Evolutionary conservation across 35 echinoderm and acorn worm genomes (phyloP), one percentile per base, ranked within the genome.

Genomic region (Lytechinus variegatus): DNA sequence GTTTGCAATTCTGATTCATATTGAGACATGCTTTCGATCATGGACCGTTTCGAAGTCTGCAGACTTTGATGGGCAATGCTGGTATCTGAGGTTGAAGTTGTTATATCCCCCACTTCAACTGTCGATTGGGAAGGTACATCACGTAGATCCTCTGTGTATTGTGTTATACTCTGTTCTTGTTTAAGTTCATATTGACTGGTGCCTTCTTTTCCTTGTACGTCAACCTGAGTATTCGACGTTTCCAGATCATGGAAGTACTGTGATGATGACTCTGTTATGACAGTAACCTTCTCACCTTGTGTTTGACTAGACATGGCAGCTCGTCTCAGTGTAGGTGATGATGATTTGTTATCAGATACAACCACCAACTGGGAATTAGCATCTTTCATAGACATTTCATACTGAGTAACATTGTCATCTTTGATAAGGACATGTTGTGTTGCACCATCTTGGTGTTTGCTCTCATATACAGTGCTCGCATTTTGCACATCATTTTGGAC

Each of bases 221-320:
- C 66, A 24, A 79, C 66, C 7, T 79, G 66, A 0, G 66, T 79
- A 24, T 79, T 16, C 8, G 66, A 79, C 4, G 66, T 24, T 79
- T 79, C 7, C 66, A 24, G 66, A 16, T 7, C n/a, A 16, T 24
- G 21, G 66, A 79, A 79, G 14, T 79, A 79, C 14, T 79, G 66
- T 79, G 66, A 79, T 79, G 66, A 79, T 79, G 61, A 72, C n/a
- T 79, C 66, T 79, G 66, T 79, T 79, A 24, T 19, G 66, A 79
- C 19, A 79, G 33, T 44, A 44, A 79, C n/a, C 66, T 24, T 79
- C n/a, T 79, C 66, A 79, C 19, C n/a, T 24, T 16, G 19, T 7
- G 66, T 79, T 79, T 79, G 66, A 79, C 66, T 24, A 14, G 66
- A 24, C 19, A 79, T 79, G 66, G 19, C 66, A 24, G 66, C 66